phyloP scores from a whole-genome alignment of 2,113 vertebrate genomes.

The Antechinus stuartii region DNA sequence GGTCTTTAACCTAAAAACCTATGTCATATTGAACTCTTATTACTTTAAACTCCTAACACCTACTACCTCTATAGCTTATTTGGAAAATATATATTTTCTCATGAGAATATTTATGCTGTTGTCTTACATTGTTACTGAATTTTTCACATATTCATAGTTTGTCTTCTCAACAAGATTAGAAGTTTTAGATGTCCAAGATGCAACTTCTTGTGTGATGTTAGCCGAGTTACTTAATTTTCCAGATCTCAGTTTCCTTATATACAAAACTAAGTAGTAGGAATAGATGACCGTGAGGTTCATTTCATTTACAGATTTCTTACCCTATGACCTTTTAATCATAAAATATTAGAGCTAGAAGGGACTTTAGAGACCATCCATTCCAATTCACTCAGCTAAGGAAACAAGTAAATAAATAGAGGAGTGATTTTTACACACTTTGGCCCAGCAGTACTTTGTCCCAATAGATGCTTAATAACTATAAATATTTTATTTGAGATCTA shows the following conservation, averaged over 20 bases:
- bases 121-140: conserved; percentile 7
- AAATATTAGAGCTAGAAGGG: background rate
- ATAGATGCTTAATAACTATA: background rate
- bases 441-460: background rate
- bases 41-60: background rate
- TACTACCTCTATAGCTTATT: background rate
- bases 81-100: background rate
- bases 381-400: background rate
- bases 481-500: background rate
- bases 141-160: background rate
- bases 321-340: background rate
- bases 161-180: conserved; percentile 10
- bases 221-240: background rate
- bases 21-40: background rate
- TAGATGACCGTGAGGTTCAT: background rate
- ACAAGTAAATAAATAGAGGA: background rate
- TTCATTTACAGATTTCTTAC: background rate
- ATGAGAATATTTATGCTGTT: background rate
- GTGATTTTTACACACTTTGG: background rate
- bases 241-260: background rate
- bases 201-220: background rate
- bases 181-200: background rate
- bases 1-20: background rate
- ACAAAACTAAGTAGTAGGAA: background rate
- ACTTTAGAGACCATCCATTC: background rate